Evolutionary conservation across 2,113 vertebrate genomes (phyloP).

Genomic region (Ptilonorhynchus violaceus): DNA sequence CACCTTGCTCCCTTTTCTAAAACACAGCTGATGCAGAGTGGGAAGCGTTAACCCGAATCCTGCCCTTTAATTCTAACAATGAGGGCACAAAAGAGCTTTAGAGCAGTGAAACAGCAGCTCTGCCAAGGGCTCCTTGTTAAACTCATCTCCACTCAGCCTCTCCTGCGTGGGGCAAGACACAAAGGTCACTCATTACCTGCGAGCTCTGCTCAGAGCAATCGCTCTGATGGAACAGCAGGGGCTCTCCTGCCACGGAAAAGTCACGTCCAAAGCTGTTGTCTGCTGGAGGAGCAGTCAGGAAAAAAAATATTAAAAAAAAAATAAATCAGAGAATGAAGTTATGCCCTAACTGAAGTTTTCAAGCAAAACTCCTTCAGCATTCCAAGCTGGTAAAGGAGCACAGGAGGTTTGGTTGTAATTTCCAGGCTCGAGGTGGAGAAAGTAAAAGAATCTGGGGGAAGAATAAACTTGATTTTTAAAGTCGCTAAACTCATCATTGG

Average conservation of each 20-base stretch:
- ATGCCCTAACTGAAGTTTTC: neutral
- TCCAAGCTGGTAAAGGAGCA: neutral
- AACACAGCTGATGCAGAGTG: neutral
- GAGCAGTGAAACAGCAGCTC: neutral
- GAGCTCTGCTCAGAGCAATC: neutral
- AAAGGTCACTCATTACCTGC: neutral
- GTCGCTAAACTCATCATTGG: rapidly evolving
- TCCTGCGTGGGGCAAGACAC: neutral
- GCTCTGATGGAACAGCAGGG: neutral
- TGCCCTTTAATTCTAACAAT: neutral
- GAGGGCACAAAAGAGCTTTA: neutral
- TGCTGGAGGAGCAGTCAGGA: neutral
- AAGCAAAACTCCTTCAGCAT: neutral
- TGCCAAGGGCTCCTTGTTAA: neutral
- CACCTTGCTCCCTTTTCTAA: neutral
- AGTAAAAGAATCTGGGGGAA: neutral
- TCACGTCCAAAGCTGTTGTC: neutral
- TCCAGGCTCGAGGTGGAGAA: neutral
- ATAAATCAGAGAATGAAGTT: neutral
- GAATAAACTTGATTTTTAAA: neutral
- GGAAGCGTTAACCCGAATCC: neutral
- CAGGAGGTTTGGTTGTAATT: neutral
- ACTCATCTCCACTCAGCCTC: neutral
- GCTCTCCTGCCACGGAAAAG: neutral
- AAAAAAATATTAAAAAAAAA: neutral